Conservation (phyloP, 2,888 invertebrate genomes). For the Sphaeridia pumilis region DNA sequence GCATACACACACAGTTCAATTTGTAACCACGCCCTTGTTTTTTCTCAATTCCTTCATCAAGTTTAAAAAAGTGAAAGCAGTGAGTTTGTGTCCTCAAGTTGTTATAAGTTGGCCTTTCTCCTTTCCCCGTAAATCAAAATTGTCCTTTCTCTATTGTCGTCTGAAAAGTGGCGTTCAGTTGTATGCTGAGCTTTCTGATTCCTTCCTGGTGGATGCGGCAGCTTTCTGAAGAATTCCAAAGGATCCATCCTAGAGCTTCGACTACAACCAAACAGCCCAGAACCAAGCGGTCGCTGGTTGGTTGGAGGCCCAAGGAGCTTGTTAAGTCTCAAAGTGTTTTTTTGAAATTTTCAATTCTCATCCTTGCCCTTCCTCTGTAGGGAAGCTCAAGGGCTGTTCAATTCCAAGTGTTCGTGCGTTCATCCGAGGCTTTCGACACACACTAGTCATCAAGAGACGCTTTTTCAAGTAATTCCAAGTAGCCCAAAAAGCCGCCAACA, state of each 20-base stretch:
- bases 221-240: too few relatives aligned
- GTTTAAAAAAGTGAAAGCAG: too few relatives aligned
- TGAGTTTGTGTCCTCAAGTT: too few relatives aligned
- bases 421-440: slow-evolving; percentile 4
- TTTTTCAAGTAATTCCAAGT: background rate
- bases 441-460: background rate
- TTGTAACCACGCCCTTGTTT: too few relatives aligned
- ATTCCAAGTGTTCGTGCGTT: slow-evolving; percentile 21
- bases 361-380: slow-evolving; percentile 38
- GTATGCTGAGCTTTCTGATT: too few relatives aligned
- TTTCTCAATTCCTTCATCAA: too few relatives aligned
- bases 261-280: background rate
- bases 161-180: too few relatives aligned
- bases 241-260: background rate
- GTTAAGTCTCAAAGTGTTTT: background rate
- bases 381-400: slow-evolving; percentile 63
- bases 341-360: background rate
- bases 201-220: too few relatives aligned
- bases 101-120: too few relatives aligned
- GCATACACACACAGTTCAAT: slow-evolving; percentile 12
- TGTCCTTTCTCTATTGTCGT: too few relatives aligned
- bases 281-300: background rate
- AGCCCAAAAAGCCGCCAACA: slow-evolving; percentile 18
- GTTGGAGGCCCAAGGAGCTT: background rate
- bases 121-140: too few relatives aligned